Percentiles rank a stretch among this genome's conserved stretches.
Evolutionary conservation across 37 sponge, comb jelly and placozoan species (phyloP).

Genomic region (Hormiphora californensis): DNA sequence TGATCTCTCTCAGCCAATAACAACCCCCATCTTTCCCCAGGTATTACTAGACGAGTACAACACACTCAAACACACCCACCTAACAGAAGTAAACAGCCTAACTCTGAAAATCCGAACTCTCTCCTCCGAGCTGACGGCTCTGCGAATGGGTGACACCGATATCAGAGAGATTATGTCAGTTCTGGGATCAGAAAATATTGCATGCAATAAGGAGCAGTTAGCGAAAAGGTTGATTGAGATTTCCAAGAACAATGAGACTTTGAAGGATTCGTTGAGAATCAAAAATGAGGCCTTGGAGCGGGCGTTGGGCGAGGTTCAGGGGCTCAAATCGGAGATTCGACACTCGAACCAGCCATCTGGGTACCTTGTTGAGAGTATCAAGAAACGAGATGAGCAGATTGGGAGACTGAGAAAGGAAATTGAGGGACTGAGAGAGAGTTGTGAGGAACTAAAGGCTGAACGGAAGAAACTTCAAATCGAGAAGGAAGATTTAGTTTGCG

Average conservation of each 20-base stretch:
- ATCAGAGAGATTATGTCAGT: not conserved
- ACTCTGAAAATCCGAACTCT: not conserved
- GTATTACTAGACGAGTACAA: conserved; percentile 41
- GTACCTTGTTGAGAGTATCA: conserved; percentile 44
- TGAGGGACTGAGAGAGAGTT: not conserved
- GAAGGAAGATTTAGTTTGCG: not conserved
- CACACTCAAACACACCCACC: not conserved
- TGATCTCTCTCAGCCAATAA: no score
- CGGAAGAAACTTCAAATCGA: not conserved
- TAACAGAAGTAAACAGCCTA: conserved; percentile 22
- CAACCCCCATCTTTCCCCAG: no score
- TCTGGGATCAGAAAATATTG: conserved; percentile 23
- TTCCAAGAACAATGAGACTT: not conserved
- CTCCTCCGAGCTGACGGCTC: not conserved
- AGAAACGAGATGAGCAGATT: conserved; percentile 24
- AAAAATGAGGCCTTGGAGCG: not conserved
- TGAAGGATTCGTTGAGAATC: not conserved
- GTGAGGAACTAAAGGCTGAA: not conserved
- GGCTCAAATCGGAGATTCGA: not conserved
- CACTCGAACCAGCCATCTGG: conserved; percentile 37
- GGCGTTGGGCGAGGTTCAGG: not conserved
- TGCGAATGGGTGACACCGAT: not conserved
- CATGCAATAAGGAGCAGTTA: conserved; percentile 39
- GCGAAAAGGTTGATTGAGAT: not conserved
- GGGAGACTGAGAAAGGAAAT: not conserved